A percentile compares a stretch with the other conserved stretches of the same genome.
Evolutionary conservation across 2,113 vertebrate genomes (phyloP).

Genomic region (Progne subis): DNA sequence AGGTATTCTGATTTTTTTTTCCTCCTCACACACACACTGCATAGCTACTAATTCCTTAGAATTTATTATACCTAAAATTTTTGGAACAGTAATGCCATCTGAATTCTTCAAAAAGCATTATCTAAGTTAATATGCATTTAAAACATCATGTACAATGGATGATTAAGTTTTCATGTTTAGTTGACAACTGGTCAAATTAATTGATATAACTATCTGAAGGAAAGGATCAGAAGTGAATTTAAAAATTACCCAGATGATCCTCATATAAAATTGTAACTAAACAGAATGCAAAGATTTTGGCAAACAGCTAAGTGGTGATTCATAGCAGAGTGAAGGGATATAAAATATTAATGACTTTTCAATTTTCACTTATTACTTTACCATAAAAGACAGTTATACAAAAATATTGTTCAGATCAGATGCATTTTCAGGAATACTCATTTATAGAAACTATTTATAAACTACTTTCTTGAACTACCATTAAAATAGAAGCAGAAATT

Average conservation of each 20-base stretch:
- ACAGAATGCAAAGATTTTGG: slow-evolving; percentile 42
- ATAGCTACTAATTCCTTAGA: neutral
- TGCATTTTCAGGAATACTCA: slow-evolving; percentile 54
- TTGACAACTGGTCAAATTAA: neutral
- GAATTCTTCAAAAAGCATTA: neutral
- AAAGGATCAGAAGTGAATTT: neutral
- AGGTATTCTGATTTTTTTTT: neutral
- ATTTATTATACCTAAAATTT: neutral
- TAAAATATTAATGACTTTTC: slow-evolving; percentile 56
- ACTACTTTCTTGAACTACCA: slow-evolving; percentile 24
- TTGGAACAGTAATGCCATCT: neutral
- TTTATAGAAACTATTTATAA: slow-evolving; percentile 59
- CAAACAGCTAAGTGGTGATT: slow-evolving; percentile 38
- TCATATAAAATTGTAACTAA: slow-evolving; percentile 26
- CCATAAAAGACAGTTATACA: slow-evolving; percentile 49
- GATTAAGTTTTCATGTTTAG: neutral
- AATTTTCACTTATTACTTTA: slow-evolving; percentile 57
- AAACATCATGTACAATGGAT: neutral
- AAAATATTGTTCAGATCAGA: slow-evolving; percentile 42
- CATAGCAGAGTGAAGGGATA: slow-evolving; percentile 14
- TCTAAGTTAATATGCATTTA: neutral
- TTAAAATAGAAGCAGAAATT: slow-evolving; percentile 50
- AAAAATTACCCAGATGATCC: slow-evolving; percentile 2
- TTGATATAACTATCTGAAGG: neutral
- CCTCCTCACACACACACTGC: neutral